Evolutionary conservation across 2,888 invertebrate genomes (phyloP).

Genomic region (Cantharis rustica): DNA sequence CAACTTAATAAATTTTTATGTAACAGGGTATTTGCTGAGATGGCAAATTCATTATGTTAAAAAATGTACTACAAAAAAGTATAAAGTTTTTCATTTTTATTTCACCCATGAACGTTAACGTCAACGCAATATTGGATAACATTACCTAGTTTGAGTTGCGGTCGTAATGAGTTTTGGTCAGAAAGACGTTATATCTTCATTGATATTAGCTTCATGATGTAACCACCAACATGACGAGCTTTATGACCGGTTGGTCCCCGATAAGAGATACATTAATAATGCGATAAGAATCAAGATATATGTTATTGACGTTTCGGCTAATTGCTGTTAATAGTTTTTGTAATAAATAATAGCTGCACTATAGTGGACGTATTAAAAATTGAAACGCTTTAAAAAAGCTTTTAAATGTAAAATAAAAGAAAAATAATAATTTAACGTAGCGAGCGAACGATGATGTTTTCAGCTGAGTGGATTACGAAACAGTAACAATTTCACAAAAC

Average conservation of each 20-base stretch:
- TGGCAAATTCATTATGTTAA: not conserved
- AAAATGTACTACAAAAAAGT: not conserved
- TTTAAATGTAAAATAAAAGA: not conserved
- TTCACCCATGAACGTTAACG: not conserved
- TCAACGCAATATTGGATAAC: not conserved
- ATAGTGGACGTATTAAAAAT: not conserved
- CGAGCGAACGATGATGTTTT: not conserved
- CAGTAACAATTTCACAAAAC: not conserved
- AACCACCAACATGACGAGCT: not conserved
- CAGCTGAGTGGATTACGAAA: not conserved
- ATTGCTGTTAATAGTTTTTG: not conserved
- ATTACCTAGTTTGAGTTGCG: not conserved
- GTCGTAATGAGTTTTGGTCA: not conserved
- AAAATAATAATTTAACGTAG: not conserved
- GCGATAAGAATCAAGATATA: not conserved
- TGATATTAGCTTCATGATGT: not conserved
- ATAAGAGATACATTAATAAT: not conserved
- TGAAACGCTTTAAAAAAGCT: not conserved
- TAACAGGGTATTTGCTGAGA: not conserved
- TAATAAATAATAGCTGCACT: not conserved
- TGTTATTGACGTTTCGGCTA: not conserved
- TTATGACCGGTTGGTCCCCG: not conserved
- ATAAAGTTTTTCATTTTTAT: not conserved
- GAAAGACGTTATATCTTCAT: not conserved
- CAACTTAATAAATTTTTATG: no score